Base-by-base conservation (phyloP, 2,888 invertebrate genomes). In the Volucella zonaria region DNA sequence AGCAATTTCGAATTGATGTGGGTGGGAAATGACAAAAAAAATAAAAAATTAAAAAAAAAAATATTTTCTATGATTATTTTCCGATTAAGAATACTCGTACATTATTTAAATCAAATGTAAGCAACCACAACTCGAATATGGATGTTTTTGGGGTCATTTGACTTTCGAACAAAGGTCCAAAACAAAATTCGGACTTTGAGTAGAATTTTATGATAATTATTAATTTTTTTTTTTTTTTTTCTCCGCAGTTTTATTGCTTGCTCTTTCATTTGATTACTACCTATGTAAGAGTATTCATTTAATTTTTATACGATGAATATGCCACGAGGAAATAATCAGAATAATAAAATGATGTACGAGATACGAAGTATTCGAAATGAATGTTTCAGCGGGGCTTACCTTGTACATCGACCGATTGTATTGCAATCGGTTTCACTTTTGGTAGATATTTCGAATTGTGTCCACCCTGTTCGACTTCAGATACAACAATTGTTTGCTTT, bases 401-500 rank as follows among this genome's bases (percentile, higher is more conserved):
- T 89, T 93, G 93, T 45, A 94, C 93, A 87, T 95, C 94, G n/a
- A 96, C 95, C 90, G 96, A 95, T 89, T 95, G 94, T 87, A 96
- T 96, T 23, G 96, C 96, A 82, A 96, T 95, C 1, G 96, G 95
- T 87, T 95, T 95, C n/a, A 95, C 95, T 92, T 96, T 95, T 89
- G 95, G 95, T 89, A 95, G 94, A 91, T 95, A 95, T 89, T 94
- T 94, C 87, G 87, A 93, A 93, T 73, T 92, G 88, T 91, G 94
- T 94, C 96, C 95, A 95, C 89, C 83, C 54, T 95, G 95, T 9
- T 95, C 95, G 12, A 96, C 94, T 90, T 96, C 96, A 0, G 96
- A 95, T 61, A 96, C 94, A 31, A 96, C 95, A 89, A 96, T 95
- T 0, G 95, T 96, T 89, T 96, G 96, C 51, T 90, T 88, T 1